Base-by-base conservation (phyloP, 2,113 vertebrate genomes). In the Stercorarius parasiticus region DNA sequence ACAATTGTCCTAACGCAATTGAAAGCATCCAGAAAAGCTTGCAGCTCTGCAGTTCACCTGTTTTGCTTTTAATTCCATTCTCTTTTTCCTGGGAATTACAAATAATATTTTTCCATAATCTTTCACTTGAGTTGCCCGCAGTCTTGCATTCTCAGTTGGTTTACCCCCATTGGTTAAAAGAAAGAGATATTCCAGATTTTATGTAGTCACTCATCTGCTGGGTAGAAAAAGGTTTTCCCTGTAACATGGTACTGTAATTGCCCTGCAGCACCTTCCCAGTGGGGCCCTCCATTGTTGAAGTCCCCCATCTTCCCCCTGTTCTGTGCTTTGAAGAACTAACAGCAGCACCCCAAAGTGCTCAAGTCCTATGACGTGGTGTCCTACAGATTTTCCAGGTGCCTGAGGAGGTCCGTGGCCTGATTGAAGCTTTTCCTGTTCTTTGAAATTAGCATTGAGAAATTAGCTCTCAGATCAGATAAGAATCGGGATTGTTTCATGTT, bases 31-130 rank as follows among this genome's bases (percentile, higher is more conserved):
- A 85, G 73, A 78, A 91, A 83, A 91, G 66, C 34, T 52, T 62
- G 6, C 72, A 70, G 77, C 65, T 94, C 77, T 88, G 34, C 32
- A 53, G 67, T 73, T 95, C 50, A 77, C 36, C 42, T 73, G 74
- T 49, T 62, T 16, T 73, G 25, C 12, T 88, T 91, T 70, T 70
- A 88, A 82, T 82, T 88, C 78, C 50, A 23, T 65, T 93, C 14
- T 82, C 27, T 79, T 82, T 81, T 79, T 61, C 50, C 70, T 85
- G 69, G 69, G 62, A 93, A 87, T 88, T 79, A 40, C 43, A 90
- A 65, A 40, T 61, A 65, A 19, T 50, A 61, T 82, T 94, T 89
- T 61, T 45, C 58, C 32, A 29, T 85, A 72, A 90, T 82, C 13
- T 69, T 89, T 85, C 56, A 79, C 43, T 36, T 32, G 78, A 55